Base-by-base conservation (phyloP, 2,113 vertebrate species). In the Thinocorus orbignyianus region DNA sequence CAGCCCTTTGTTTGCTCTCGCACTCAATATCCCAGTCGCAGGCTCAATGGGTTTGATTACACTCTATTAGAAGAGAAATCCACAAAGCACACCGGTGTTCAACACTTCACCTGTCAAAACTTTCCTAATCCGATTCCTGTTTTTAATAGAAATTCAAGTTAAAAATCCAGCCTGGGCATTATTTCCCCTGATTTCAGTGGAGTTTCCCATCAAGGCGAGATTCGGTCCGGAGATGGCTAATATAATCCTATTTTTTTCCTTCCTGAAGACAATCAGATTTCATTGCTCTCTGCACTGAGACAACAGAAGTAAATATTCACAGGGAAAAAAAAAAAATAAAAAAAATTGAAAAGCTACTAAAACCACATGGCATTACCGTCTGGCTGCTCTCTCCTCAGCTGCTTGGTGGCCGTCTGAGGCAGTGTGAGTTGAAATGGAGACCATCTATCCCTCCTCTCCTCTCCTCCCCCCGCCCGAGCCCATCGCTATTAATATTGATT, bases 401-500 rank as follows among this genome's bases (percentile, higher is more conserved):
- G 95, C 97, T 95, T 87, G 93, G 92, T 96, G 96, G 89, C 95
- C 5, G 84, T 97, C 93, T 97, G 96, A 97, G 94, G 95, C 94
- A 95, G 91, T 94, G 90, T 81, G 93, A 93, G 92, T 88, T 96
- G 95, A 81, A 62, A 97, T 97, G 97, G 95, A n/a, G n/a, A n/a
- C n/a, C n/a, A n/a, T n/a, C n/a, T n/a, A 97, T 97, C 97, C 96
- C 96, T 96, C 95, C 62, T 86, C 74, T 86, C 85, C 52, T 70
- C 90, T 84, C 92, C 94, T 92, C 95, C 92, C 91, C 86, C 92
- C 12, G 44, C 90, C 90, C 2, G 0, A 92, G 91, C 95, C 95
- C 96, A 96, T 95, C 10, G 55, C 95, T 88, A 97, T 97, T 97
- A 97, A 97, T 97, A 97, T 97, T 96, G 97, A 97, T 97, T 89